Evolutionary conservation across 2,113 vertebrate genomes (phyloP), one percentile per base, ranked within the genome.

Genomic region (Albula glossodonta): DNA sequence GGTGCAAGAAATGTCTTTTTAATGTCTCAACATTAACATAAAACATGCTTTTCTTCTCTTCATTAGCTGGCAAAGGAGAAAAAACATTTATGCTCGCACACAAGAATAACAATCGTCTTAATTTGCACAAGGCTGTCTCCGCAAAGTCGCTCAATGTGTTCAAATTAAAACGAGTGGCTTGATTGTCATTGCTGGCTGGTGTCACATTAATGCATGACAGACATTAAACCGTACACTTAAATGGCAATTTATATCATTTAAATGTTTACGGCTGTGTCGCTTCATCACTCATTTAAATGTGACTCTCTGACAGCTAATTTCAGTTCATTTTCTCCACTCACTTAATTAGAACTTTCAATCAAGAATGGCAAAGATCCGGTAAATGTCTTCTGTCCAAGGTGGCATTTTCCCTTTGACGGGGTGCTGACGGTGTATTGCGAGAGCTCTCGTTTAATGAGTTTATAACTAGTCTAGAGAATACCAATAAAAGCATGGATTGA

Each of bases 221-320:
- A 98, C 97, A 98, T 97, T 98, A 98, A 97, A 97, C 96, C 91
- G 96, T 97, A 96, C 97, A 97, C 97, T 99, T 99, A 99, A 99
- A 98, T 95, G 95, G 97, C 97, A 97, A 99, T 99, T 99, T 99
- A 99, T 99, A 99, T 98, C 96, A 98, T 99, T 99, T 99, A 98
- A 97, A 97, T 97, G 97, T 98, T 98, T 98, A 98, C 97, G 94
- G 97, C 96, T 89, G 95, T 96, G 93, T 88, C 91, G 93, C 92
- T 91, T 94, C 98, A 99, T 99, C 97, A 96, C 90, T 99, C 98
- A 98, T 96, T 97, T 98, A 98, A 98, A 99, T 98, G 98, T 94
- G 97, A 96, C 95, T 98, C 96, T 96, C 93, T 98, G 98, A 98
- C 98, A 99, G 97, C 96, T 98, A 98, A 97, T 98, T 98, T 97